Evolutionary conservation across 2,113 vertebrate genomes (phyloP).

Genomic region (Guaruba guarouba): DNA sequence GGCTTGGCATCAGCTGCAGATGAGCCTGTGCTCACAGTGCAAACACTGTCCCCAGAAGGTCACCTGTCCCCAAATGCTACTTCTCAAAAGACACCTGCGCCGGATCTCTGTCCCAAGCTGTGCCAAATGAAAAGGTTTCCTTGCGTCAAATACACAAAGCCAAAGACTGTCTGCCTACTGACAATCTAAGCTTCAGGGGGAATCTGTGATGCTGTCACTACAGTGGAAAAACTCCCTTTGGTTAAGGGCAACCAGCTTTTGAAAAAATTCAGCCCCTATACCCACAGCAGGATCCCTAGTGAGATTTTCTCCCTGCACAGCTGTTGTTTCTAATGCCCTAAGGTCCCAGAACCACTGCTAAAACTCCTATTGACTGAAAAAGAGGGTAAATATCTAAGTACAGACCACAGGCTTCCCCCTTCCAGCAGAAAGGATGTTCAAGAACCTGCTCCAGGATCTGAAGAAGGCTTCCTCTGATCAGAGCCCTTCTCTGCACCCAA

Average conservation of each 20-base stretch:
- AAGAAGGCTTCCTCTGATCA: background rate
- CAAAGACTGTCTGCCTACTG: background rate
- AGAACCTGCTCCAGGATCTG: background rate
- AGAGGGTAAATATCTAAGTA: background rate
- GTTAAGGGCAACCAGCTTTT: background rate
- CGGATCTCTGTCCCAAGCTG: background rate
- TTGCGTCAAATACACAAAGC: background rate
- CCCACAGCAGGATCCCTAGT: background rate
- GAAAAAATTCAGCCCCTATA: background rate
- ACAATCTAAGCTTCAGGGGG: background rate
- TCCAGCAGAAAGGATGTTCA: background rate
- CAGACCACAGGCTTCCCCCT: background rate
- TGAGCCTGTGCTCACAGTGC: background rate
- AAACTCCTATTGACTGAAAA: background rate
- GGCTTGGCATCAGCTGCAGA: conserved; percentile 11
- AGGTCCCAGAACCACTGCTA: background rate
- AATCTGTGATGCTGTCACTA: background rate
- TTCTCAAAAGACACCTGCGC: background rate
- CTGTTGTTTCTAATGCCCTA: background rate
- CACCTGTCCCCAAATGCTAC: background rate
- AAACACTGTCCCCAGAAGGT: background rate
- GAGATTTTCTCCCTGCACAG: background rate
- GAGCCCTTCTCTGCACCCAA: background rate
- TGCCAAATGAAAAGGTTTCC: background rate
- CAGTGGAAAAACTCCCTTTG: background rate